Percentiles rank a stretch among this genome's conserved stretches.
phyloP scores from a whole-genome alignment of 2,888 invertebrate genomes.

The Autographa gamma region DNA sequence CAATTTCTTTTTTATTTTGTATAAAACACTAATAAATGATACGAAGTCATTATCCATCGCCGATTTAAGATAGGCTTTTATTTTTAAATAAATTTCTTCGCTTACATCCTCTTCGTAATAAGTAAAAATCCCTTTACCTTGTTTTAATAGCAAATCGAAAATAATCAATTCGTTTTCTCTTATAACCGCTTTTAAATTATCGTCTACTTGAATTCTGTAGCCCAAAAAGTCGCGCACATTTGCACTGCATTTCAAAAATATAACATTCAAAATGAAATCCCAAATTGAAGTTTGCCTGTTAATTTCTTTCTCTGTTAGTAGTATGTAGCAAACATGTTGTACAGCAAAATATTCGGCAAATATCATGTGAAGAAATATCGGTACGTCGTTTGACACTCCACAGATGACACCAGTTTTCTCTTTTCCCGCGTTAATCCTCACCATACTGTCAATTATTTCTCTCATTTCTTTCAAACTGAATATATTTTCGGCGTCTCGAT shows the following conservation, averaged over 20 bases:
- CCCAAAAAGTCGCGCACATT: background rate
- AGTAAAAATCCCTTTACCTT: conserved; percentile 4
- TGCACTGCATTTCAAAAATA: background rate
- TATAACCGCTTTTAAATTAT: background rate
- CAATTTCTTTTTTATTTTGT: conserved; percentile 9
- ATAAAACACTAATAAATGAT: background rate
- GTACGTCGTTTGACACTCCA: conserved; percentile 26
- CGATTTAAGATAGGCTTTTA: background rate
- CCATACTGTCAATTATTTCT: conserved; percentile 18
- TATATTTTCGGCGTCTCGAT: conserved; percentile 3
- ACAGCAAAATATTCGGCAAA: conserved; percentile 49
- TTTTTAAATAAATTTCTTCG: conserved; percentile 10
- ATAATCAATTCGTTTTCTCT: conserved; percentile 5
- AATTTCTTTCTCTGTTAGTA: background rate
- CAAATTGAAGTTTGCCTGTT: conserved; percentile 10
- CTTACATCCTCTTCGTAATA: conserved; percentile 7
- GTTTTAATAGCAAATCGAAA: conserved; percentile 14
- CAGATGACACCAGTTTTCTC: conserved; percentile 39
- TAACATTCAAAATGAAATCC: conserved; percentile 17
- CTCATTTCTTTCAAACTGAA: conserved; percentile 16
- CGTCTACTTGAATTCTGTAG: conserved; percentile 19
- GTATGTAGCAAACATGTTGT: conserved; percentile 12
- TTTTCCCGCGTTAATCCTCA: conserved; percentile 11
- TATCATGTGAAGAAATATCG: conserved; percentile 38
- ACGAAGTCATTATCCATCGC: conserved; percentile 11